Conservation (phyloP, 2,888 invertebrate species). For the Sminthurides aquaticus region DNA sequence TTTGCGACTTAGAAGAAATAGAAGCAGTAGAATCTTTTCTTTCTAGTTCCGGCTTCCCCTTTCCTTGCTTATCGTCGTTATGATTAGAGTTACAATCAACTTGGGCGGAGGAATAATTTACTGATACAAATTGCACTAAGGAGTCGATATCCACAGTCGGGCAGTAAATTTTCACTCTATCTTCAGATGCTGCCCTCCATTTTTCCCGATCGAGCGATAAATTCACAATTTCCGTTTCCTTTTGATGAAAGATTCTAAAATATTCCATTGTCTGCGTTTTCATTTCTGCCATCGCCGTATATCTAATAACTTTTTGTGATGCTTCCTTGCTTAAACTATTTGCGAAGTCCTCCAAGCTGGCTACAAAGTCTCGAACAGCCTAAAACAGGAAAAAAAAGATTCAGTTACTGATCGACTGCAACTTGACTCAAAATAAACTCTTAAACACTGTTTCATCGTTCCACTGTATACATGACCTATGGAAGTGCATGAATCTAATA, state of each 20-base stretch:
- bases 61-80: slow-evolving; percentile 13
- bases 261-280: slow-evolving; percentile 42
- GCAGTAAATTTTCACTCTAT: slow-evolving; percentile 34
- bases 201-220: slow-evolving; percentile 39
- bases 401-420: background rate
- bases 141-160: slow-evolving; percentile 29
- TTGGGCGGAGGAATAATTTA: background rate
- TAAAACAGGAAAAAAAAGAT: slow-evolving; percentile 19
- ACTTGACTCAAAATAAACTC: too few species aligned
- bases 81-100: slow-evolving; percentile 20
- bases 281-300: slow-evolving; percentile 39
- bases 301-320: slow-evolving; percentile 29
- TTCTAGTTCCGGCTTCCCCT: slow-evolving; percentile 3
- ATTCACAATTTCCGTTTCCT: slow-evolving; percentile 39
- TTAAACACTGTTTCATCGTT: too few species aligned
- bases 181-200: slow-evolving; percentile 36
- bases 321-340: slow-evolving; percentile 32
- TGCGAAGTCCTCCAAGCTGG: slow-evolving; percentile 44
- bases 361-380: slow-evolving; percentile 44
- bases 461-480: too few species aligned
- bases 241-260: slow-evolving; percentile 39
- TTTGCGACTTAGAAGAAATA: slow-evolving; percentile 3
- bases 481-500: too few species aligned
- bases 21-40: slow-evolving; percentile 9
- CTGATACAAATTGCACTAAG: slow-evolving; percentile 24